Evolutionary conservation across 2,888 invertebrate genomes (phyloP), one percentile per base, ranked within the genome.

Genomic region (Drosophila leonis): DNA sequence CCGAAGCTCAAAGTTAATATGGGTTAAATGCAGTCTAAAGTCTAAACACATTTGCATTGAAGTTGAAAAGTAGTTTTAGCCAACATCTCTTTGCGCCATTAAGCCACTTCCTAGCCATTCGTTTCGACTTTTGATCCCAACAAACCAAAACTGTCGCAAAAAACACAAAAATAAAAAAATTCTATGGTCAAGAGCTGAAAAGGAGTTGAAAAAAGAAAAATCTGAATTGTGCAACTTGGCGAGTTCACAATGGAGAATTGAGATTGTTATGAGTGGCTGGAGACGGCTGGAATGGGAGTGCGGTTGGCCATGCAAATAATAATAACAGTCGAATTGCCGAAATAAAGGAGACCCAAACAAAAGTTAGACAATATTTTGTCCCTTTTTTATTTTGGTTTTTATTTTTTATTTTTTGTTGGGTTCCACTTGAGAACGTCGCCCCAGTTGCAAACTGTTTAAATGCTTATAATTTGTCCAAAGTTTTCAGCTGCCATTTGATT

Each of bases 391-490:
- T 49, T 49, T 31, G 12, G n/a, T 49, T 49, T 46, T 27, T 49
- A 20, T 33, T 20, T 37, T 46, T 13, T 4, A n/a, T 55, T 65
- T 62, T 63, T 64, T 55, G 41, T 56, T 49, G 49, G 31, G 69
- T 42, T 63, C 48, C 73, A 67, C 79, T 84, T 69, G 69, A 77
- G 77, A 82, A 68, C 72, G 82, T 84, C 82, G 88, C 72, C 75
- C 66, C 63, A 69, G 65, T 76, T 74, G 72, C 60, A 49, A 69
- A 75, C 79, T 79, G 80, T 44, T 78, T 79, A 72, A 68, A 72
- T 85, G 83, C 74, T 88, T 80, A 88, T 83, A 88, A 85, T 88
- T 83, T 83, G 83, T 75, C 64, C 62, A 80, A 80, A 85, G 65
- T 78, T 83, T 84, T 46, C 48, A 71, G 74, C 59, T 67, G 51